Evolutionary conservation across 2,888 invertebrate genomes (phyloP), one percentile per base, ranked within the genome.

Genomic region (Aphidoletes aphidimyza): DNA sequence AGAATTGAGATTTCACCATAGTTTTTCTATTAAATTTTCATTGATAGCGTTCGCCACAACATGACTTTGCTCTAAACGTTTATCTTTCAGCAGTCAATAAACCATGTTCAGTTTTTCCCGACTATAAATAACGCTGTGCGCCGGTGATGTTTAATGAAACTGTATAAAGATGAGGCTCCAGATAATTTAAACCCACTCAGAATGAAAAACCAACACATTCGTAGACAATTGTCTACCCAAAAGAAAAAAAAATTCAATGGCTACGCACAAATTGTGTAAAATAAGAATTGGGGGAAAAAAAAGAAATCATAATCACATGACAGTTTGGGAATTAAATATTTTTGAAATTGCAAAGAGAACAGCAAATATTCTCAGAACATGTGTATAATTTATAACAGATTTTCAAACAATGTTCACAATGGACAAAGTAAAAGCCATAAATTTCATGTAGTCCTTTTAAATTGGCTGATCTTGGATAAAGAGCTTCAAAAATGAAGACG

Each of bases 21-120:
- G 3, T 30, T 69, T 30, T 69, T 26, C 6, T 9, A 9, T 69
- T 69, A 26, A 11, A 17, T 69, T 14, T 30, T 30, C 2, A 30
- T 34, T 30, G 34, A 54, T 14, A 6, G 22, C 26, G 30, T 34
- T 14, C 26, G 30, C 69, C 26, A 14, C 26, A 30, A 69, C 0
- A 30, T 14, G 8, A 0, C 30, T 30, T 30, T 14, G 6, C 6
- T 42, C 6, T 69, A 11, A 69, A 9, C 6, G n/a, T 69, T 69
- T 69, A 69, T 69, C 69, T 69, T 69, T 69, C 30, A 69, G 69
- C 26, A 54, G 14, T 54, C 54, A 54, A 54, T 54, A 54, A 22
- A 54, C 54, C n/a, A n/a, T n/a, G n/a, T n/a, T n/a, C n/a, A n/a
- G n/a, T n/a, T n/a, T n/a, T n/a, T n/a, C n/a, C 69, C 69, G 69